phyloP scores from a whole-genome alignment of 2,888 invertebrate genomes.

The Napeogenes inachia region DNA sequence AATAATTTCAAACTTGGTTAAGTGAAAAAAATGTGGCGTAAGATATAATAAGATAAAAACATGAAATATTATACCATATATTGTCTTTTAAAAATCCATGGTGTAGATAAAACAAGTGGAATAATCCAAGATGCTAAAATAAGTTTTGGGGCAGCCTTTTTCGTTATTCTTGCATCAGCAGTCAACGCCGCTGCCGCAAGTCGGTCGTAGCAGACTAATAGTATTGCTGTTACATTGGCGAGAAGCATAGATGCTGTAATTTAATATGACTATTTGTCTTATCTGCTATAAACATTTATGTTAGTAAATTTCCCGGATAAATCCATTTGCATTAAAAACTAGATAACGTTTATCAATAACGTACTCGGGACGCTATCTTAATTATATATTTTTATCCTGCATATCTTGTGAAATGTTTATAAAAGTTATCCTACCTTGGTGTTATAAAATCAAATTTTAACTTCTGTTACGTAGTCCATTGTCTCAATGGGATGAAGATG shows the following conservation, averaged over 20 bases:
- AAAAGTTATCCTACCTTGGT: neutral
- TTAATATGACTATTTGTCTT: neutral
- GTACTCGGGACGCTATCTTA: neutral
- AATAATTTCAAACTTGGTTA: no score
- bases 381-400: neutral
- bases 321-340: no score
- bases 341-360: neutral
- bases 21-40: no score
- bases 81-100: constrained; percentile 79
- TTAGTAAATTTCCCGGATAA: no score
- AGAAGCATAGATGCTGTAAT: constrained; percentile 82
- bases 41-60: neutral
- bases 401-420: neutral
- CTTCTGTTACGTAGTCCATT: no score
- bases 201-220: constrained; percentile 88
- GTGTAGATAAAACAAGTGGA: constrained; percentile 80
- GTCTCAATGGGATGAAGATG: no score
- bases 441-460: no score
- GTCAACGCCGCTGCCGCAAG: constrained; percentile 88
- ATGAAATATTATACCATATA: constrained; percentile 72
- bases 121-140: constrained; percentile 82
- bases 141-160: constrained; percentile 80
- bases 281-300: no score
- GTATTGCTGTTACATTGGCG: constrained; percentile 86
- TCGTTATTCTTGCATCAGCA: constrained; percentile 82